Base-by-base conservation (phyloP, 2,888 invertebrate genomes). In the Netelia fuscicornis region DNA sequence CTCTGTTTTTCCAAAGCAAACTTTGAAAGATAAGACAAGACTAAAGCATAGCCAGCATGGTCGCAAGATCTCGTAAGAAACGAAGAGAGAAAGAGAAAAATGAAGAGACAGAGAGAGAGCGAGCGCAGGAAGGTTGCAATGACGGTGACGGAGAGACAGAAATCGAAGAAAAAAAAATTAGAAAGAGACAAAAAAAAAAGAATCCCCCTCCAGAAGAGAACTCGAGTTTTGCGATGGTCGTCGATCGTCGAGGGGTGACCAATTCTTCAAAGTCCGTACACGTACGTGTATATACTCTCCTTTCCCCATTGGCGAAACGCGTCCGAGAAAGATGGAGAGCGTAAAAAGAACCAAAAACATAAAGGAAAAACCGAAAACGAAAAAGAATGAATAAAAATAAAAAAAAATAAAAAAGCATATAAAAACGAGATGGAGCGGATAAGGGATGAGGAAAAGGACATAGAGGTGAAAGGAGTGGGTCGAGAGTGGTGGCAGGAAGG, bases 301-400 rank as follows among this genome's bases (percentile, higher is more conserved):
- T 42, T 25, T 23, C 70, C 76, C 64, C 48, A 65, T 70, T 70
- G 84, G 64, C 17, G 2, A 17, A 77, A 65, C 13, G 67, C 84
- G 48, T 56, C 76, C 52, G 65, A 71, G 58, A n/a, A 65, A 65
- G 64, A 62, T 58, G 62, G 80, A 70, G 67, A 75, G 89, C 90
- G 90, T 20, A 89, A 87, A 86, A 84, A 87, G 64, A 65, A 88
- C 88, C 87, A 86, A 89, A 87, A 88, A 87, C 85, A 83, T 83
- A 87, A 85, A 86, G 85, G 88, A 86, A 80, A 60, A 17, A 37
- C 25, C 54, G 44, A 54, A 17, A 44, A 48, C 37, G 60, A 17
- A 13, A 37, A 11, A 60, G 25, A 86, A 42, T 60, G 23, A 44
- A 52, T 25, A 25, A 62, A 23, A 44, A 52, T 25, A 25, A 17